Base-by-base conservation (phyloP, 2,888 invertebrate species). In the Chrysolina oricalcia region DNA sequence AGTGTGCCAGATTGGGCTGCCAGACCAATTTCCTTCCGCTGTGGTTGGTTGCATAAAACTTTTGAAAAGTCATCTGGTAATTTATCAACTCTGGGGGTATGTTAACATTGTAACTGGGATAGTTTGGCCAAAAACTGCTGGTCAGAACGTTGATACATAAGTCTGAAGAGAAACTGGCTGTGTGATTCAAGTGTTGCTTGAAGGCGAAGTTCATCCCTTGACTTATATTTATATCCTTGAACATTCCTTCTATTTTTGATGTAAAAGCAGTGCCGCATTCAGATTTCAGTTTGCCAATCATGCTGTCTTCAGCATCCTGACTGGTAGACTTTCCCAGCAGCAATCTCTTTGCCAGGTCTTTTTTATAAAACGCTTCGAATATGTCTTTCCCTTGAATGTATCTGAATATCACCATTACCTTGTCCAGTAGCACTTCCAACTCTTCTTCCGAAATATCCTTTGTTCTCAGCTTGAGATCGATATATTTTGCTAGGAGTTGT, bases 371-470 rank as follows among this genome's bases (percentile, higher is more conserved):
- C 0, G 99, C 99, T 88, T 99, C 99, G 88, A 99, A 99, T 0
- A 99, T 98, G 89, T 99, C 99, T 89, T 99, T 99, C 48, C 98
- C 98, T 87, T 99, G 98, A 83, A 99, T 98, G 87, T 98, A 99
- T 78, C 99, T 92, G 90, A 99, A 99, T 56, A 99, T 90, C 17
- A 98, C 97, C 96, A 99, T 98, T 63, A 98, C 97, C 89, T 98
- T 98, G 89, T 98, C 98, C 48, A 99, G 90, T 64, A 98, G 91
- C 85, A 94, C 91, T 88, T 99, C 99, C 74, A 99, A 87, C 87
- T 98, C 98, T 83, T 98, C 98, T 86, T 99, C 99, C 0, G 97
- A 97, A 0, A 97, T 95, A 87, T 98, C 98, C 87, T 98, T 99
- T 5, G 97, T 95, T 66, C 97, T 92, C 72, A 99, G 91, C 88